Percentiles rank a stretch among this genome's conserved stretches.
Conservation (phyloP, 2,797 vertebrate species). For the Eupleurogrammus muticus region DNA sequence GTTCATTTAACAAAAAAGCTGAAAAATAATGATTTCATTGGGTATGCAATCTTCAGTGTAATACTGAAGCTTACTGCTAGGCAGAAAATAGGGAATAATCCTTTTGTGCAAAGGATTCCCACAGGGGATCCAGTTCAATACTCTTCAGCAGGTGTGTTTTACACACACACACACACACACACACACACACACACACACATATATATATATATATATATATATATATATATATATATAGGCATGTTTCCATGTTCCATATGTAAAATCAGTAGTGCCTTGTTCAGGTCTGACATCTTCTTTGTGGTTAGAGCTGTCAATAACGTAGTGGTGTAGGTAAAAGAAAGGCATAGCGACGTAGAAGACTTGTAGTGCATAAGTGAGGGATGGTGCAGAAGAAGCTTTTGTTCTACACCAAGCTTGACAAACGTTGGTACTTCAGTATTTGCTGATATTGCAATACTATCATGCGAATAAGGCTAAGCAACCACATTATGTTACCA, state of each 20-base stretch:
- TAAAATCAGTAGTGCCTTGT: conserved; percentile 33
- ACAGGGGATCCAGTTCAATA: conserved; percentile 6
- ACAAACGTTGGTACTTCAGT: background rate
- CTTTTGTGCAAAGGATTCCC: conserved; percentile 16
- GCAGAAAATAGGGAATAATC: background rate
- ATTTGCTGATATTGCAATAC: background rate
- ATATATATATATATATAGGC: no score
- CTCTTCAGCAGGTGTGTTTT: background rate
- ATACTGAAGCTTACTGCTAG: background rate
- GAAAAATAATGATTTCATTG: background rate
- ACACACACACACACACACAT: no score
- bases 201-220: no score
- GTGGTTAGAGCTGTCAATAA: conserved; percentile 16
- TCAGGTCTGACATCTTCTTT: conserved; percentile 50
- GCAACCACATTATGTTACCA: background rate
- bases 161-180: background rate
- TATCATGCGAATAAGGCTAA: background rate
- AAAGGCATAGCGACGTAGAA: background rate
- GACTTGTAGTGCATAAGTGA: background rate
- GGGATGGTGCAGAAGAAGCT: background rate
- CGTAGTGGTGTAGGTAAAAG: conserved; percentile 4
- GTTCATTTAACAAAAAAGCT: background rate
- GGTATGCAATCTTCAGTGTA: background rate
- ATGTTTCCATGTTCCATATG: conserved; percentile 16
- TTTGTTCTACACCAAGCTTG: conserved; percentile 2